These are phyloP conservation scores for Pyrrhia umbra DNA, from an alignment of 2,888 invertebrate species.

Conservation along the genomic window DNA sequence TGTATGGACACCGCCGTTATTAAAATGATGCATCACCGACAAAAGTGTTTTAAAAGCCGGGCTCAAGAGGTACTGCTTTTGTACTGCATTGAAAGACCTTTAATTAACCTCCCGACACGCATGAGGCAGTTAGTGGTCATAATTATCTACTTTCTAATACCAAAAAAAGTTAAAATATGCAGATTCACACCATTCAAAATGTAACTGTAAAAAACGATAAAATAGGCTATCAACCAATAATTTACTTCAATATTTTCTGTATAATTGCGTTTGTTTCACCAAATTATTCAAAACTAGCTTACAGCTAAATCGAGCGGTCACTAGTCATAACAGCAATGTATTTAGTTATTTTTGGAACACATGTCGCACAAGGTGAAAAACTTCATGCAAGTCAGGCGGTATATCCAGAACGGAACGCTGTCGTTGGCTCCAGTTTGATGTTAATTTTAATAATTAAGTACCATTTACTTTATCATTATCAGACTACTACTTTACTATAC, in stretches of 20 bases:
- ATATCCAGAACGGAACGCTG: constrained; percentile 55
- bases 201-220: no score
- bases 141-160: neutral
- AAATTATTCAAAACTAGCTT: constrained; percentile 12
- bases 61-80: no score
- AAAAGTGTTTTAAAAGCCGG: no score
- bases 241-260: no score
- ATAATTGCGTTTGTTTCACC: neutral
- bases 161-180: neutral
- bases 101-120: no score
- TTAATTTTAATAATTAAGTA: constrained; percentile 54
- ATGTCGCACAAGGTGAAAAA: constrained; percentile 61
- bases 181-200: neutral
- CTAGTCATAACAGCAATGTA: constrained; percentile 37
- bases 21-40: no score
- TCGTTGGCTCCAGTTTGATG: constrained; percentile 56
- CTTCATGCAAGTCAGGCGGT: constrained; percentile 67
- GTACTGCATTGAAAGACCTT: no score
- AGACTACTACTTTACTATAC: constrained; percentile 24
- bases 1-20: no score
- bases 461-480: constrained; percentile 20
- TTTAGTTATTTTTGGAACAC: constrained; percentile 44
- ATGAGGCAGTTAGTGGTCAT: no score
- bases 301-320: constrained; percentile 20
- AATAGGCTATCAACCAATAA: no score